Conservation (phyloP, 2,113 vertebrate species). For the Macroglossus sobrinus region DNA sequence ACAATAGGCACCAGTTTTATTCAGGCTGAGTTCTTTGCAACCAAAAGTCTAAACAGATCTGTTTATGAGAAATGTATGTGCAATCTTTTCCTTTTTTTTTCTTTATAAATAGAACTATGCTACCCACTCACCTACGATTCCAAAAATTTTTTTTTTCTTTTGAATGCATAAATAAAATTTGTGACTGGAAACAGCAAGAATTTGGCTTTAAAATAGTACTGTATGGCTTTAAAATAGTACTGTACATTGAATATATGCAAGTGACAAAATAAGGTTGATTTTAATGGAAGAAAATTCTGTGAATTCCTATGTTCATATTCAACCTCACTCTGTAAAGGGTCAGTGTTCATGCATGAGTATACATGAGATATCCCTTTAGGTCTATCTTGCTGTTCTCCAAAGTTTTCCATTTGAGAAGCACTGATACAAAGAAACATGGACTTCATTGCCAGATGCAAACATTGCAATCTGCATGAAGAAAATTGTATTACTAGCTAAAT, state of each 20-base stretch:
- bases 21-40: constrained; percentile 6
- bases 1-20: not conserved
- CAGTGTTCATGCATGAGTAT: not conserved
- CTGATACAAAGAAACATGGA: constrained; percentile 23
- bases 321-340: not conserved
- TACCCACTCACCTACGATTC: not conserved
- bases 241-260: not conserved
- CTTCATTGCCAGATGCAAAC: constrained; percentile 56
- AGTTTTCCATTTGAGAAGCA: constrained; percentile 3
- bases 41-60: not conserved
- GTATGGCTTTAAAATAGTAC: not conserved
- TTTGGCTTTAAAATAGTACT: not conserved
- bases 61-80: not conserved
- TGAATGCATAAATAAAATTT: not conserved
- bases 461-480: constrained; percentile 56
- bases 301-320: not conserved
- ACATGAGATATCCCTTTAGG: not conserved
- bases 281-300: not conserved
- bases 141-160: not conserved
- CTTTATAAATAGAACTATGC: not conserved
- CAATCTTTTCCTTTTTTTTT: not conserved
- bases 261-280: not conserved
- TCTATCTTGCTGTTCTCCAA: not conserved
- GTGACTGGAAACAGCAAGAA: not conserved
- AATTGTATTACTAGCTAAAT: constrained; percentile 61